phyloP scores from a whole-genome alignment of 1,140 invertebrate species.

The Macrosteles quadrilineatus region DNA sequence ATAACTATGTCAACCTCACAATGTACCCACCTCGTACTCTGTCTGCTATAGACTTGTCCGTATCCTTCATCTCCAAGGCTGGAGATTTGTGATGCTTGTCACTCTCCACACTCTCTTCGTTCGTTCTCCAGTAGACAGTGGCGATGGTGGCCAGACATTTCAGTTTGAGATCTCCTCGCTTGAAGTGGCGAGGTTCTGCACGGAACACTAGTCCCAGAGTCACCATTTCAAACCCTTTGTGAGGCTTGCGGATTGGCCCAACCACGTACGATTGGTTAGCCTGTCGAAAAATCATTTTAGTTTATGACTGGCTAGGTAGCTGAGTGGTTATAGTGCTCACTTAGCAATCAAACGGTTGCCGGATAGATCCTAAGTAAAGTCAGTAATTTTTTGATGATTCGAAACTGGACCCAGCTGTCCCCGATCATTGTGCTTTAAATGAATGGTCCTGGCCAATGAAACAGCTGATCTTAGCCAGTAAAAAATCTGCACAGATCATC shows the following conservation, averaged over 20 bases:
- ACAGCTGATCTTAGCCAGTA: too few species aligned
- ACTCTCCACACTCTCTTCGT: constrained; percentile 79
- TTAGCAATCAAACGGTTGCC: too few species aligned
- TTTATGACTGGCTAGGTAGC: too few species aligned
- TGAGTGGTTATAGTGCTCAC: too few species aligned
- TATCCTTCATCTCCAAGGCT: constrained; percentile 62
- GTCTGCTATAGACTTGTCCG: constrained; percentile 53
- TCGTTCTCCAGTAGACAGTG: constrained; percentile 76
- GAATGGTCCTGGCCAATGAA: too few species aligned
- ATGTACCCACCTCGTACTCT: constrained; percentile 51
- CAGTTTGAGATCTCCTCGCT: constrained; percentile 77
- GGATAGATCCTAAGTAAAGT: too few species aligned
- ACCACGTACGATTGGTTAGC: constrained; percentile 56
- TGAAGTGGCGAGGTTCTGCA: constrained; percentile 73
- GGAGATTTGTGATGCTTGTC: constrained; percentile 63
- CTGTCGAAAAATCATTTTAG: constrained; percentile 43
- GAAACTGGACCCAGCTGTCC: too few species aligned
- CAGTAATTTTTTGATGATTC: too few species aligned
- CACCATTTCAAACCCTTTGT: constrained; percentile 69
- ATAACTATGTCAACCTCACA: background rate
- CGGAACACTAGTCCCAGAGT: constrained; percentile 69
- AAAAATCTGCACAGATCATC: too few species aligned
- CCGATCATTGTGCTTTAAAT: too few species aligned
- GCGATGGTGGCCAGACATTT: constrained; percentile 86
- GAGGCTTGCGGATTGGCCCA: constrained; percentile 54